A percentile compares a stretch with the other conserved stretches of the same genome.
phyloP scores from a whole-genome alignment of 2,113 vertebrate genomes.

The Engraulis encrasicolus region DNA sequence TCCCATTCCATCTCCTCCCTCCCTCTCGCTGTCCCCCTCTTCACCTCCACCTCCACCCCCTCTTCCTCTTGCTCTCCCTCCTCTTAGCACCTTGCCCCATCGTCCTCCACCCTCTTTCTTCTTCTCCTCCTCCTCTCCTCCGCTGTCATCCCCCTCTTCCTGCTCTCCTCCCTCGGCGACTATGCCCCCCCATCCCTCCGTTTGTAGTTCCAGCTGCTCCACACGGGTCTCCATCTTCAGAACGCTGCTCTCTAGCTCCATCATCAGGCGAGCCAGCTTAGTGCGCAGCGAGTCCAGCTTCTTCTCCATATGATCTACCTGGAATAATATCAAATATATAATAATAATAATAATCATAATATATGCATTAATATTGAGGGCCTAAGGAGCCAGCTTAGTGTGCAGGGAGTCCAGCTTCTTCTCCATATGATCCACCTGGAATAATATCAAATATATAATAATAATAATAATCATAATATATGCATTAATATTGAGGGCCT shows the following conservation, averaged over 20 bases:
- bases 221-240: constrained; percentile 79
- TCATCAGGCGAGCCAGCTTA: constrained; percentile 83
- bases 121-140: constrained; percentile 18
- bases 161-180: constrained; percentile 16
- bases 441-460: background rate
- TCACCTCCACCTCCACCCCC: constrained; percentile 49
- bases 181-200: constrained; percentile 54
- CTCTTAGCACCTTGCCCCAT: constrained; percentile 60
- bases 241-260: constrained; percentile 83
- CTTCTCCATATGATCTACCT: constrained; percentile 69
- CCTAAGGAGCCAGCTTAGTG: constrained; percentile 84
- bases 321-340: background rate
- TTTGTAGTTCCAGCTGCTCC: constrained; percentile 76
- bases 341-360: background rate
- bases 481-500: no score
- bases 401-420: constrained; percentile 78
- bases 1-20: constrained; percentile 58
- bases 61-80: constrained; percentile 39
- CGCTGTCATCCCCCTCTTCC: constrained; percentile 12
- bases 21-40: constrained; percentile 47
- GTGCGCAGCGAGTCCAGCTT: constrained; percentile 82
- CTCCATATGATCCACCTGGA: constrained; percentile 69
- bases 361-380: no score
- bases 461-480: background rate
- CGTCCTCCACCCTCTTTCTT: constrained; percentile 49